Base-by-base conservation (phyloP, 2,888 invertebrate species). In the Melikaiella ostensackeni region DNA sequence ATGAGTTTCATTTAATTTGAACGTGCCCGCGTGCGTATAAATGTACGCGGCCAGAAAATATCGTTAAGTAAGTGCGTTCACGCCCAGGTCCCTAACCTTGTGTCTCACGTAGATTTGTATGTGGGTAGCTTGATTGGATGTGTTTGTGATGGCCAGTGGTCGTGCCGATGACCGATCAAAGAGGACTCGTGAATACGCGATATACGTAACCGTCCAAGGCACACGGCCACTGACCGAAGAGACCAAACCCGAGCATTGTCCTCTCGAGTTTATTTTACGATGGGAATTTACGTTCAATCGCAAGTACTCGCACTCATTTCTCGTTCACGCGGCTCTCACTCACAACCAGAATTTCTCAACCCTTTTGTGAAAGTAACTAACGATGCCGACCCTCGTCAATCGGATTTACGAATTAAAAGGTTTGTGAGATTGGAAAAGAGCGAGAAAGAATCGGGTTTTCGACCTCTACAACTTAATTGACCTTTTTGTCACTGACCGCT, bases 111-210 rank as follows among this genome's bases (percentile, higher is more conserved):
- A 61, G 46, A 62, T 59, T 30, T 75, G 27, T 75, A 33, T 38
- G 74, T 75, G 75, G 62, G 79, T 78, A 77, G 61, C 70, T 75
- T 78, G 78, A 79, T 79, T 78, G 77, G 77, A 73, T 61, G 74
- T 77, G 75, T 46, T 77, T 24, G 74, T 63, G 80, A 74, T 30
- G 82, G 81, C 73, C 86, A 85, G 87, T 88, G 89, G 87, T 90
- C 89, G 89, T 89, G 89, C 89, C 90, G 89, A 89, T 89, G 90
- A 89, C 90, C 90, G 89, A 90, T 89, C 89, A 88, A 88, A 90
- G 85, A 87, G 85, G 85, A 86, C 85, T 86, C 85, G 86, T 88
- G 90, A 90, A 91, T 91, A 89, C 89, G 81, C 82, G 89, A 91
- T 70, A 88, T 86, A 88, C 86, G 87, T 88, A 90, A 90, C 89